Percentiles rank a stretch among this genome's conserved stretches.
These are phyloP conservation scores for Drosophila neonasuta DNA, from an alignment of 2,888 invertebrate genomes.

Conservation along the genomic window DNA sequence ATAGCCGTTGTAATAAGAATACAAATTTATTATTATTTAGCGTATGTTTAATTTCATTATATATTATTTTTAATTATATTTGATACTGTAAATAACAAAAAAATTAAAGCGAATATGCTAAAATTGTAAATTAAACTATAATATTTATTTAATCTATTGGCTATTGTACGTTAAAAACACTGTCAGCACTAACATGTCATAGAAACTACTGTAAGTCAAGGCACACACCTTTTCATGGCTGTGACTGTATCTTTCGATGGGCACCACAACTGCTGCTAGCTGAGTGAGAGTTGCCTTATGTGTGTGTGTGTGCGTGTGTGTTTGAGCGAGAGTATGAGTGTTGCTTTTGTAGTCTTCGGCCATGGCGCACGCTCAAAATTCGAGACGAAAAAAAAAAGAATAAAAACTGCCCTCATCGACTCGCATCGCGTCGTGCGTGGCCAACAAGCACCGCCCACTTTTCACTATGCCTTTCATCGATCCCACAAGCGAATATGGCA, in stretches of 20 bases:
- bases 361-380: constrained; percentile 69
- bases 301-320: constrained; percentile 7
- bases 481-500: constrained; percentile 56
- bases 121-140: no score
- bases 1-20: no score
- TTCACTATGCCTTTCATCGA: constrained; percentile 68
- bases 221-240: constrained; percentile 2
- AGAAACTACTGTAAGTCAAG: constrained; percentile 12
- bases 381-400: constrained; percentile 26
- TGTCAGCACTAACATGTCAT: not conserved
- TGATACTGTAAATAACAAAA: no score
- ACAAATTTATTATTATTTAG: no score
- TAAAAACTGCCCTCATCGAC: constrained; percentile 47
- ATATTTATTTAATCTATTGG: no score
- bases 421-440: constrained; percentile 47
- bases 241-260: constrained; percentile 36
- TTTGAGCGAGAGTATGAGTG: constrained; percentile 16
- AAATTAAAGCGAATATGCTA: no score
- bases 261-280: constrained; percentile 26
- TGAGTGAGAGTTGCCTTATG: constrained; percentile 1
- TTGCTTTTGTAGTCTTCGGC: constrained; percentile 34
- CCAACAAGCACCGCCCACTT: constrained; percentile 70
- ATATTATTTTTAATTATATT: no score
- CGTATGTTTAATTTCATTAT: no score
- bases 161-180: no score